A percentile compares a stretch with the other conserved stretches of the same genome.
These are phyloP conservation scores for Coptodon bakossiorum DNA, from an alignment of 2,113 vertebrate species.

Conservation along the genomic window DNA sequence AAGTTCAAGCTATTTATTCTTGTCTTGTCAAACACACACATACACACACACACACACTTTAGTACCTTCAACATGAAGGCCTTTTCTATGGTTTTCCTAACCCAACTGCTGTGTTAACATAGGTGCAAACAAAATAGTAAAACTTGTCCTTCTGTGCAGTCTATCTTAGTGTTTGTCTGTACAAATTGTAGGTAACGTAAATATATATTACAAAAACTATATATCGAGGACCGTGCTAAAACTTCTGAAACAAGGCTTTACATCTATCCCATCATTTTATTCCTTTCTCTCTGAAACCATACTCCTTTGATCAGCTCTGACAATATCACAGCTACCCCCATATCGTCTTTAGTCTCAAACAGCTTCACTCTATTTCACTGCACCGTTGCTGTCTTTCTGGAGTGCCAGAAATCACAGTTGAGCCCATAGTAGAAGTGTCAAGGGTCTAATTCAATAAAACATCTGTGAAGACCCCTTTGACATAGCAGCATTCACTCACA, in stretches of 20 bases:
- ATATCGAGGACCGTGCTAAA: accelerated
- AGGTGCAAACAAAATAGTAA: not conserved
- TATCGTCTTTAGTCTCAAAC: not conserved
- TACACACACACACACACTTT: not conserved
- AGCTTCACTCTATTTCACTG: not conserved
- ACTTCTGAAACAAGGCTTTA: not conserved
- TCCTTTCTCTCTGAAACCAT: not conserved
- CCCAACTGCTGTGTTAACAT: not conserved
- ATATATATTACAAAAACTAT: not conserved
- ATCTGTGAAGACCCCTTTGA: not conserved
- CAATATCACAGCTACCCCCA: not conserved
- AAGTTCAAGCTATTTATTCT: not conserved
- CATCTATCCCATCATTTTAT: not conserved
- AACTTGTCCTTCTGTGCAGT: not conserved
- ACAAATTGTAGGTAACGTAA: not conserved
- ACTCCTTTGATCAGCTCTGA: not conserved
- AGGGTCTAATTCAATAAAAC: conserved; percentile 22
- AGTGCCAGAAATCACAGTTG: not conserved
- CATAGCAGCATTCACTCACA: not conserved
- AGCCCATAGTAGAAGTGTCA: conserved; percentile 2
- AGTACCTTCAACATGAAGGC: not conserved
- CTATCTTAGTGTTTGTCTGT: not conserved
- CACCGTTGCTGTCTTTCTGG: not conserved
- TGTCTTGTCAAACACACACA: not conserved
- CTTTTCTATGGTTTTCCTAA: not conserved